Evolutionary conservation across 2,113 vertebrate species (phyloP), one percentile per base, ranked within the genome.

Genomic region (Pteropus alecto): DNA sequence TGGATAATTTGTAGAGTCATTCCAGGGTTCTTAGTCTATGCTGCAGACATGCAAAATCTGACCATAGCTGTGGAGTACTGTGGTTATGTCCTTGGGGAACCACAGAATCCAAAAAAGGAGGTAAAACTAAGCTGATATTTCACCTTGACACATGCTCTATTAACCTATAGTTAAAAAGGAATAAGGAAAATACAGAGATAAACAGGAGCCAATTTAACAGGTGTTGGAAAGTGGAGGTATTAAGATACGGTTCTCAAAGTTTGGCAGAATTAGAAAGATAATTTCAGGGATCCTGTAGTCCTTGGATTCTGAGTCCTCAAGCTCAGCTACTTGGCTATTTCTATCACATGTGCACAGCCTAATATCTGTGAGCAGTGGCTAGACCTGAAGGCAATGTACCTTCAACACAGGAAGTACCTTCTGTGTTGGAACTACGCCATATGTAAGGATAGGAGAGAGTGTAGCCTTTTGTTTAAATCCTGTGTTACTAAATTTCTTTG

Each of bases 381-480:
- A 4, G 6, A n/a, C 43, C 30, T 4, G 43, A 41, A 38, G 78
- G 78, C 18, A 22, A 0, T 2, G 10, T 3, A 24, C 51, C 56
- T 58, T 48, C 35, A 33, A 26, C 22, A 38, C 61, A 43, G 41
- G 61, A 76, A 43, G 22, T 15, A 2, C 16, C 18, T 35, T 24
- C 10, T 8, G 24, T 10, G 24, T 2, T 2, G 35, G 51, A 74
- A 24, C 13, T 1, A 28, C 13, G 33, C 58, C 58, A 35, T 33
- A 61, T 1, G 5, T 0, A 4, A 19, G 9, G 12, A 5, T 0
- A 28, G 65, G 58, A 16, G 7, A 11, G 28, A 9, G 10, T 7
- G n/a, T 13, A 58, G 58, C 22, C 46, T 54, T 58, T 28, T 43
- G 16, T n/a, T 21, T n/a, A 38, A 26, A 43, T 14, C 33, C 11